Evolutionary conservation across 2,888 invertebrate species (phyloP).

Genomic region (Mechanitis mazaeus): DNA sequence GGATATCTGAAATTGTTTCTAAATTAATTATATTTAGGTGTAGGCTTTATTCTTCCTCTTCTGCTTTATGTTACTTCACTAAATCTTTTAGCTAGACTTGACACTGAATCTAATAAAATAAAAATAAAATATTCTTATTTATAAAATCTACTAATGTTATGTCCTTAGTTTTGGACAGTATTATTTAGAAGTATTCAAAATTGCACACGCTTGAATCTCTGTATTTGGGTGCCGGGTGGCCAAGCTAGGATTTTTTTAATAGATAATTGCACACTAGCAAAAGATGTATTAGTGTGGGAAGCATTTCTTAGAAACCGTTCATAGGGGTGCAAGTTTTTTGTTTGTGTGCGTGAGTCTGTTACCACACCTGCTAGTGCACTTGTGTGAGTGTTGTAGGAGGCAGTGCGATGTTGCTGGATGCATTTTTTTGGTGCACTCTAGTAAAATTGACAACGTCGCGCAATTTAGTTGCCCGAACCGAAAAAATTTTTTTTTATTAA

Average conservation of each 20-base stretch:
- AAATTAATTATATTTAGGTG: too few relatives aligned
- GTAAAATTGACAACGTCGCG: slow-evolving; percentile 73
- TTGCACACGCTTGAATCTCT: slow-evolving; percentile 32
- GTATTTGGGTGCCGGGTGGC: slow-evolving; percentile 43
- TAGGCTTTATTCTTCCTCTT: too few relatives aligned
- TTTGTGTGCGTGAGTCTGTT: slow-evolving; percentile 26
- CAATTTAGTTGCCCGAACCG: slow-evolving; percentile 43
- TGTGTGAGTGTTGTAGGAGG: slow-evolving; percentile 33
- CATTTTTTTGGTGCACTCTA: slow-evolving; percentile 52
- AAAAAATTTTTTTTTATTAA: slow-evolving; percentile 7
- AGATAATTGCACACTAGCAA: slow-evolving; percentile 36
- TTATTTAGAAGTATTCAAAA: slow-evolving; percentile 18
- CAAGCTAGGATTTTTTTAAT: slow-evolving; percentile 49
- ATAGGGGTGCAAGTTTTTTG: slow-evolving; percentile 29
- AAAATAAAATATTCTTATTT: too few relatives aligned
- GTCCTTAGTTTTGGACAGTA: background rate
- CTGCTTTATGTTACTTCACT: too few relatives aligned
- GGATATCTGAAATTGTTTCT: too few relatives aligned
- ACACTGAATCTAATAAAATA: too few relatives aligned
- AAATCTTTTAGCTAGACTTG: too few relatives aligned
- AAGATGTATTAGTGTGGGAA: slow-evolving; percentile 25
- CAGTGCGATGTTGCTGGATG: slow-evolving; percentile 67
- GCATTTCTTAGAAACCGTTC: slow-evolving; percentile 34
- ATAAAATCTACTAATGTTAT: too few relatives aligned
- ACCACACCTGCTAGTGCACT: slow-evolving; percentile 26